A percentile compares a stretch with the other conserved stretches of the same genome.
These are phyloP conservation scores for Anorthoa munda DNA, from an alignment of 2,888 invertebrate species.

Conservation along the genomic window DNA sequence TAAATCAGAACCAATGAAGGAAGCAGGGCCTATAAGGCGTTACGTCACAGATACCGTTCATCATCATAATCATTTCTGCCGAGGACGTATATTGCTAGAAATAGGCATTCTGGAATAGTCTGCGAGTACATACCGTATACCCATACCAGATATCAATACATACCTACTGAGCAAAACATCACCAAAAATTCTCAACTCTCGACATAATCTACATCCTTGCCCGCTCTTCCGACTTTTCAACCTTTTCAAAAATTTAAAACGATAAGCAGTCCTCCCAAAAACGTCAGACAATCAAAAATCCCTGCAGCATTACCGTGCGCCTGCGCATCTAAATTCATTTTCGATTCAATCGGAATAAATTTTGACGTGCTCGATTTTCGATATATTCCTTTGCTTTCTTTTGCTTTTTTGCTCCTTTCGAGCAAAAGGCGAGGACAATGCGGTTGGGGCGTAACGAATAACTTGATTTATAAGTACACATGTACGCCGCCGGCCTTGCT, in stretches of 20 bases:
- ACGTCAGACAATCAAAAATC: slow-evolving; percentile 61
- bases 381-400: slow-evolving; percentile 71
- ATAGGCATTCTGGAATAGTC: too few relatives aligned
- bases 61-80: too few relatives aligned
- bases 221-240: slow-evolving; percentile 7
- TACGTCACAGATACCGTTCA: too few relatives aligned
- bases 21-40: too few relatives aligned
- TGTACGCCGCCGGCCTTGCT: slow-evolving; percentile 78
- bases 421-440: slow-evolving; percentile 85
- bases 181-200: not conserved
- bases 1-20: not conserved
- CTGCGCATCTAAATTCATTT: slow-evolving; percentile 75
- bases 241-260: slow-evolving; percentile 40
- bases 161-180: not conserved
- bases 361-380: slow-evolving; percentile 85
- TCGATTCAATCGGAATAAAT: slow-evolving; percentile 82
- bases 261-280: slow-evolving; percentile 51
- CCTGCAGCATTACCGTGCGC: slow-evolving; percentile 56
- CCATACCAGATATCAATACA: not conserved
- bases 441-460: slow-evolving; percentile 87
- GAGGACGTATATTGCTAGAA: too few relatives aligned
- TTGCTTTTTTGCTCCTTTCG: slow-evolving; percentile 75
- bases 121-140: too few relatives aligned
- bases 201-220: not conserved
- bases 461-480: slow-evolving; percentile 86